Conservation (phyloP, 2,888 invertebrate genomes). For the Ophion ventricosus region DNA sequence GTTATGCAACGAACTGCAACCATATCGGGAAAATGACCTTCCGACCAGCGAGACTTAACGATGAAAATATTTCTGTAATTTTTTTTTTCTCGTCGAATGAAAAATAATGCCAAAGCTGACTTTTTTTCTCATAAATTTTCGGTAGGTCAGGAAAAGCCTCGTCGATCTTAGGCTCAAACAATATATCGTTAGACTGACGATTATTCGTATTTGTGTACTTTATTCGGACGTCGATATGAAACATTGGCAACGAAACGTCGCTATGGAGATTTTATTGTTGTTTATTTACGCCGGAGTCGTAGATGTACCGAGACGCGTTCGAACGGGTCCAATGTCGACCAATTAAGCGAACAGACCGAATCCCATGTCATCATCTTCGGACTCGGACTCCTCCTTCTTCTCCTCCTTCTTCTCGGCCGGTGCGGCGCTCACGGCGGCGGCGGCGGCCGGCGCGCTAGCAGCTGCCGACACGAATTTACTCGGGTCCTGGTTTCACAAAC, state of each 20-base stretch:
- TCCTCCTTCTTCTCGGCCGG: conserved; percentile 91
- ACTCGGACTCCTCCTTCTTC: conserved; percentile 89
- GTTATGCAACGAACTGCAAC: too few species aligned
- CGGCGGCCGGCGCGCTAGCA: conserved; percentile 84
- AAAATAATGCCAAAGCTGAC: too few species aligned
- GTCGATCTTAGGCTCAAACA: too few species aligned
- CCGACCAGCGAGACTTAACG: too few species aligned
- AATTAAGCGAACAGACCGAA: conserved; percentile 96
- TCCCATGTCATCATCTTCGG: conserved; percentile 98
- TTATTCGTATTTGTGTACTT: conserved; percentile 68
- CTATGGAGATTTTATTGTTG: background rate
- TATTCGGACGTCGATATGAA: conserved; percentile 75
- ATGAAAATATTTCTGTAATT: too few species aligned
- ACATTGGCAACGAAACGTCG: conserved; percentile 46
- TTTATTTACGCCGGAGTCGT: background rate
- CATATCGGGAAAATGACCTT: too few species aligned
- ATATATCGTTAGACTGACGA: too few species aligned
- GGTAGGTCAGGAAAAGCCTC: too few species aligned
- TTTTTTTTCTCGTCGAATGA: too few species aligned
- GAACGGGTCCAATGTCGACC: conserved; percentile 11
- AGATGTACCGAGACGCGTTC: conserved; percentile 43
- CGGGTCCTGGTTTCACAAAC: conserved; percentile 89
- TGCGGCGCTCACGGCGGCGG: conserved; percentile 87
- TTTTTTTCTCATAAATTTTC: too few species aligned
- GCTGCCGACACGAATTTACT: conserved; percentile 94